phyloP scores from a whole-genome alignment of 2,113 vertebrate genomes.

The Genyomyrus donnyi region DNA sequence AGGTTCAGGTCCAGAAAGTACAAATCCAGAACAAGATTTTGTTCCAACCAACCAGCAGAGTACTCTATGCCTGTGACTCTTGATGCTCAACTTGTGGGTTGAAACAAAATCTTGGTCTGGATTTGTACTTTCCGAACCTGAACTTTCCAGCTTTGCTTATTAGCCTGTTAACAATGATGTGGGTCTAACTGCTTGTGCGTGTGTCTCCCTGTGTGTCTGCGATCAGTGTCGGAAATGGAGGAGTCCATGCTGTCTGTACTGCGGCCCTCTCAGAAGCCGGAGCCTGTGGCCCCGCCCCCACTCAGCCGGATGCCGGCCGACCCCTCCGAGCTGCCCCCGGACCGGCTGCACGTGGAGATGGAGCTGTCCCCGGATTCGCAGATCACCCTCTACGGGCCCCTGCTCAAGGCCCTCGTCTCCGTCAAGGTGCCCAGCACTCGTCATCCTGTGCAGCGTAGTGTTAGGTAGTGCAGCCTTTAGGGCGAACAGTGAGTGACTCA shows the following conservation, averaged over 20 bases:
- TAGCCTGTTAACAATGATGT: background rate
- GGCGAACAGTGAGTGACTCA: background rate
- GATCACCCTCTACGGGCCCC: slow-evolving; percentile 83
- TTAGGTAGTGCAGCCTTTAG: background rate
- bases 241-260: slow-evolving; percentile 74
- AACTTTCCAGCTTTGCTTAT: background rate
- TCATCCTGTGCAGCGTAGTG: background rate
- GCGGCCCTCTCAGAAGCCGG: slow-evolving; percentile 52
- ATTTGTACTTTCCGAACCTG: background rate
- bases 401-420: slow-evolving; percentile 80
- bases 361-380: slow-evolving; percentile 91
- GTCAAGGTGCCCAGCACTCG: slow-evolving; percentile 71
- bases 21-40: background rate
- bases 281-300: slow-evolving; percentile 42
- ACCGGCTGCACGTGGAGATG: slow-evolving; percentile 89
- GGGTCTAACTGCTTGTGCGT: background rate
- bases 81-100: background rate
- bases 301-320: slow-evolving; percentile 60
- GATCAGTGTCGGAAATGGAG: slow-evolving; percentile 90
- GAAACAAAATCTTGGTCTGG: background rate
- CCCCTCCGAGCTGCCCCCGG: slow-evolving; percentile 84
- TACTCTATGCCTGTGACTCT: background rate
- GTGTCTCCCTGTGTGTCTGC: background rate
- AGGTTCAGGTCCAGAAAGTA: background rate
- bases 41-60: background rate